Conservation (phyloP, 2,113 vertebrate species). For the Calyptomena viridis region DNA sequence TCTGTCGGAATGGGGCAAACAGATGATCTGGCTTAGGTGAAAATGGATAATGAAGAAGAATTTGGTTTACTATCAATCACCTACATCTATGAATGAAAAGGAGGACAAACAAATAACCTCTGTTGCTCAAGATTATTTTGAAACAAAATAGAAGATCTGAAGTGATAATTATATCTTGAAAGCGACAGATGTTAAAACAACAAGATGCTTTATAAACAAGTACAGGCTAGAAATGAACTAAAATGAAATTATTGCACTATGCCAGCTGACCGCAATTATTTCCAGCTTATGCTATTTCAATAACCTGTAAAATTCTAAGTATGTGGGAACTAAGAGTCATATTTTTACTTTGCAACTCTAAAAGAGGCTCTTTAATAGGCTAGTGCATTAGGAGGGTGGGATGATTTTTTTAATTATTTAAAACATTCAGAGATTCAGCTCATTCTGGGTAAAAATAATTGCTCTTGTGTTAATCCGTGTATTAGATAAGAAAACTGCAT, state of each 20-base stretch:
- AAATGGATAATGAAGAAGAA: neutral
- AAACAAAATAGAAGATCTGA: slow-evolving; percentile 26
- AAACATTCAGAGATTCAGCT: neutral
- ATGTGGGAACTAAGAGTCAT: neutral
- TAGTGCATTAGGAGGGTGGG: neutral
- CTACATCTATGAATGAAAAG: neutral
- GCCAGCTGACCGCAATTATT: slow-evolving; percentile 17
- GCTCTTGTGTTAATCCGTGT: neutral
- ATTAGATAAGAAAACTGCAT: neutral
- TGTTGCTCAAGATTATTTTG: slow-evolving; percentile 17
- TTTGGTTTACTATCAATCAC: neutral
- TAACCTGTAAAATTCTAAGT: slow-evolving; percentile 18
- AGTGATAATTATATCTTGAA: slow-evolving; percentile 31
- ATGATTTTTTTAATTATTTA: neutral
- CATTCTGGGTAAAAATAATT: neutral
- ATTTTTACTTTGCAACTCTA: neutral
- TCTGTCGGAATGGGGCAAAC: neutral
- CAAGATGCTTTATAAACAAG: slow-evolving; percentile 28
- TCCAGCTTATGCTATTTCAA: neutral
- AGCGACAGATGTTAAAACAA: slow-evolving; percentile 35
- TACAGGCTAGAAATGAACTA: slow-evolving; percentile 15
- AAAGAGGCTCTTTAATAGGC: neutral
- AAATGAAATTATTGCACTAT: slow-evolving; percentile 1
- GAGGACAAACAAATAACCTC: neutral
- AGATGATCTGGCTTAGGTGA: neutral